These are phyloP conservation scores for Bos taurus DNA, from an alignment of 2,113 vertebrate species.

Conservation along the genomic window DNA sequence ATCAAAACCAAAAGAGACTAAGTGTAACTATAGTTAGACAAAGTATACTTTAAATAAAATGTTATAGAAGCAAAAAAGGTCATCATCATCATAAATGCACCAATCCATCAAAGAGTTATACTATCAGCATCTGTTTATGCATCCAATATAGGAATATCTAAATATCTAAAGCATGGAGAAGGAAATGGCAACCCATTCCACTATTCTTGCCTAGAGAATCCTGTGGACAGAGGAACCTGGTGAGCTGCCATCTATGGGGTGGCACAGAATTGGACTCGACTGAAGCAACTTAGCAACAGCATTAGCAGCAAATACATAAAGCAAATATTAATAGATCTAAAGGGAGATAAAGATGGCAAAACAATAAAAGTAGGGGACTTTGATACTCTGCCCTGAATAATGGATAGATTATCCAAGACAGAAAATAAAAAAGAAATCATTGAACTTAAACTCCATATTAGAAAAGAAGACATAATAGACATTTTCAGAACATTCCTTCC, in stretches of 20 bases:
- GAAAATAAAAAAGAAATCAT: neutral
- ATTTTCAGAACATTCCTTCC: neutral
- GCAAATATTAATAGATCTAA: neutral
- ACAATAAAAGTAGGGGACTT: neutral
- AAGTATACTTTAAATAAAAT: neutral
- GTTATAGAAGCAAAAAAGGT: neutral
- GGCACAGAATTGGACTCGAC: fast-evolving
- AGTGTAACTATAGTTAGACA: neutral
- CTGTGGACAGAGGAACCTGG: too few relatives aligned
- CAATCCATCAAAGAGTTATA: neutral
- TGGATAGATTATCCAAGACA: neutral
- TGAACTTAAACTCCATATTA: neutral
- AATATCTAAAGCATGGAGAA: too few relatives aligned
- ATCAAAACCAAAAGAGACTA: neutral
- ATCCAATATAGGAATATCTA: neutral
- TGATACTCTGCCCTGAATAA: neutral
- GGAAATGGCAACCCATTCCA: too few relatives aligned
- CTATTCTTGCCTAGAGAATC: too few relatives aligned
- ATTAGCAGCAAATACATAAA: too few relatives aligned
- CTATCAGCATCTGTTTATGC: neutral
- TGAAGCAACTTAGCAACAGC: too few relatives aligned
- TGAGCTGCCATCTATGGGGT: too few relatives aligned
- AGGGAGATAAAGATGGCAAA: neutral
- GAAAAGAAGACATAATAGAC: neutral
- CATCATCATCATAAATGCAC: neutral